Base-by-base conservation (phyloP, 1,140 invertebrate species). In the Harpegnathos saltator region DNA sequence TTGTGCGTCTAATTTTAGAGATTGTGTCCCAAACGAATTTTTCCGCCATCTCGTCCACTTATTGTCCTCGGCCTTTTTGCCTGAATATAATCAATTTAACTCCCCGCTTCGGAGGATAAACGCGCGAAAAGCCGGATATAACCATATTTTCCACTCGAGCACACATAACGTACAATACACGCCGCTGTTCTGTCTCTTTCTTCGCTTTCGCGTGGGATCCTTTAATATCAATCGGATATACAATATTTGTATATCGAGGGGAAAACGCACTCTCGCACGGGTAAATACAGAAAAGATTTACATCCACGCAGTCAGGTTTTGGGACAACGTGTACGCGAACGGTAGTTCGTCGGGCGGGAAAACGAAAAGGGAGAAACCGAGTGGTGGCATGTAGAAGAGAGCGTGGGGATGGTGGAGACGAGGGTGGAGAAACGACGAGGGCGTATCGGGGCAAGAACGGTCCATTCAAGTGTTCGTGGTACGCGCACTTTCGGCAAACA, bases 401-500 rank as follows among this genome's bases (percentile, higher is more conserved):
- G 44, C 7, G 44, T 63, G 73, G 58, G n/a, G 15, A 15, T 19
- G 5, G 58, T 59, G n/a, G n/a, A 74, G 22, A 33, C 15, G 38
- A 50, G 58, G 52, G 72, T 61, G 38, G 72, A 75, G n/a, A 77
- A 65, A 33, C 59, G 24, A 65, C 59, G 17, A 33, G 59, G 15
- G 26, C 29, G 19, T 54, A 65, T 54, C 44, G 17, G 22, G 44
- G 24, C 19, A 75, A 65, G 73, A 54, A 77, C 38, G 44, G 59
- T 77, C 29, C 73, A 77, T 63, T 77, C 73, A 65, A 50, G 73
- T 63, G 4, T 17, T 52, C n/a, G 24, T 29, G 59, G 24, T 77
- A 52, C 24, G 73, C 15, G 12, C 29, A 52, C 17, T 52, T 65
- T 63, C n/a, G 50, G 29, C 59, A 65, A 63, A 75, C 59, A 38